These are phyloP conservation scores for Globodera ellingtonae DNA, from an alignment of 1,140 invertebrate genomes.

Conservation along the genomic window DNA sequence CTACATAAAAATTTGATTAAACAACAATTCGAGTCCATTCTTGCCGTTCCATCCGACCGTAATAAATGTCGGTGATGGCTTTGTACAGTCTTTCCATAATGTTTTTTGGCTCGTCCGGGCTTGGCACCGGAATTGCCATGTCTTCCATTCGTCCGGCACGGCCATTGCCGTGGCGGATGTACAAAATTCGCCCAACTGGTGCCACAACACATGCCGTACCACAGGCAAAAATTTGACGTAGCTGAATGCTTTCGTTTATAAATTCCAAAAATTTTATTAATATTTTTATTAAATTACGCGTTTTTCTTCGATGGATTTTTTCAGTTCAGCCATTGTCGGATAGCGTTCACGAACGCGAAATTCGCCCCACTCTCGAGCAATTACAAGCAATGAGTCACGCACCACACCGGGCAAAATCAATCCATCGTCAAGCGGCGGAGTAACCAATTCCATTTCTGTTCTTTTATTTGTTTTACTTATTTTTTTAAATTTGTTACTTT, in stretches of 20 bases:
- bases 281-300: constrained; percentile 70
- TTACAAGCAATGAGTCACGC: constrained; percentile 79
- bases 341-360: constrained; percentile 80
- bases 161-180: constrained; percentile 47
- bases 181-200: constrained; percentile 61
- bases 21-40: constrained; percentile 39
- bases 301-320: constrained; percentile 76
- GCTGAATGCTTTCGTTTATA: constrained; percentile 40
- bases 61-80: constrained; percentile 63
- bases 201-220: constrained; percentile 64
- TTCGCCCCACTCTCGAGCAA: constrained; percentile 80
- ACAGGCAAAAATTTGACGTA: constrained; percentile 61
- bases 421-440: constrained; percentile 78
- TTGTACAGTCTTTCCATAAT: constrained; percentile 65
- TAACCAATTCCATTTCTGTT: constrained; percentile 84
- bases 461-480: not conserved
- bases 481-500: no score
- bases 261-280: constrained; percentile 66
- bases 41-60: constrained; percentile 52
- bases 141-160: constrained; percentile 53
- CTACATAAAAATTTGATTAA: not conserved
- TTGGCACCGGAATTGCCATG: constrained; percentile 63
- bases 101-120: constrained; percentile 35
- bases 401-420: constrained; percentile 88
- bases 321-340: constrained; percentile 84